Conservation (phyloP, 2,113 vertebrate genomes). For the Ranitomeya variabilis region DNA sequence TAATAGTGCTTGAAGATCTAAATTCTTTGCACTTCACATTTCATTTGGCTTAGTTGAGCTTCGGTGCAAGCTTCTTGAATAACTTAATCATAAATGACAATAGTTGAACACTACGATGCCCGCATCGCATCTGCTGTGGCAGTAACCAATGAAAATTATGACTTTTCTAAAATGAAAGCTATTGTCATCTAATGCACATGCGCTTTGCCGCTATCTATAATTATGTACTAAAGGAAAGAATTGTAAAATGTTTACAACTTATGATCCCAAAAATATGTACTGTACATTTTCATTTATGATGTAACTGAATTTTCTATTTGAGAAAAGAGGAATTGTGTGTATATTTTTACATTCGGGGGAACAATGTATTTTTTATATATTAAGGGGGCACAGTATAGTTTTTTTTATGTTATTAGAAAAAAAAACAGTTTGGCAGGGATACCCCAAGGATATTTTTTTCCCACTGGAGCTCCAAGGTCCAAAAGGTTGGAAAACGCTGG, state of each 20-base stretch:
- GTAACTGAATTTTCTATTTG: not conserved
- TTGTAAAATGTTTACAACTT: not conserved
- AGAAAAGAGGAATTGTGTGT: not conserved
- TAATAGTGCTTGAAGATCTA: slow-evolving; percentile 2
- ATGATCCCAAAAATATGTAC: not conserved
- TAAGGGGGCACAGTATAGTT: too few relatives aligned
- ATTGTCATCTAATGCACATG: not conserved
- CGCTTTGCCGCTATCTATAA: not conserved
- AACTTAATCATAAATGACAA: slow-evolving; percentile 46
- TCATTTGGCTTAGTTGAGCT: slow-evolving; percentile 13
- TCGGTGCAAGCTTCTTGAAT: slow-evolving; percentile 15
- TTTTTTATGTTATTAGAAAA: too few relatives aligned
- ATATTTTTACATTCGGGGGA: too few relatives aligned
- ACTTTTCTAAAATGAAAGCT: slow-evolving; percentile 23
- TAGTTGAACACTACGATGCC: slow-evolving; percentile 19
- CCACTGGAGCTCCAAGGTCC: too few relatives aligned
- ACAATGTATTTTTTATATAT: too few relatives aligned
- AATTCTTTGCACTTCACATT: slow-evolving; percentile 35
- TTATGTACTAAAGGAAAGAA: not conserved
- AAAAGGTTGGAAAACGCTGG: too few relatives aligned
- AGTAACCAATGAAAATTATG: slow-evolving; percentile 19
- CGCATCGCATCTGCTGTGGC: slow-evolving; percentile 31
- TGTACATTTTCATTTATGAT: not conserved
- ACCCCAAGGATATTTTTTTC: too few relatives aligned
- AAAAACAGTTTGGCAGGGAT: too few relatives aligned